A percentile compares a stretch with the other conserved stretches of the same genome.
These are phyloP conservation scores for Leptinotarsa tumamoca DNA, from an alignment of 2,888 invertebrate species.

Conservation along the genomic window DNA sequence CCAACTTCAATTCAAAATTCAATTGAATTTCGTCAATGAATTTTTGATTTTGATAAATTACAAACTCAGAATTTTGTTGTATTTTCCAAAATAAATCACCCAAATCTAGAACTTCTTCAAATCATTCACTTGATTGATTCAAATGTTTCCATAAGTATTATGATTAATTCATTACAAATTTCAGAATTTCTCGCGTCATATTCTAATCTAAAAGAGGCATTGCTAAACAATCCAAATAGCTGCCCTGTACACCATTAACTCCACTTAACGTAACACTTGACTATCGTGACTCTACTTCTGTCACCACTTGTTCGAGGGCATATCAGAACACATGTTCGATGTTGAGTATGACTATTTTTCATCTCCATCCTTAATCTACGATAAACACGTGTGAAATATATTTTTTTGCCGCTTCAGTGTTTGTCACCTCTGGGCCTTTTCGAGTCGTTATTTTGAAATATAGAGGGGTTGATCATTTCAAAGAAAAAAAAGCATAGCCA, in stretches of 20 bases:
- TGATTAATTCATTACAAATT: not conserved
- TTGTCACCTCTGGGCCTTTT: conserved; percentile 17
- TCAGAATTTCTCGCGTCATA: not conserved
- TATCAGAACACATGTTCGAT: conserved; percentile 24
- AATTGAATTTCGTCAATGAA: too few species aligned
- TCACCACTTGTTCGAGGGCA: conserved; percentile 20
- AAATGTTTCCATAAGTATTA: not conserved
- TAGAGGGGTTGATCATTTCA: conserved; percentile 14
- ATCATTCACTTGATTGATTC: too few species aligned
- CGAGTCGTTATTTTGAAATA: conserved; percentile 20
- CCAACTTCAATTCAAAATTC: too few species aligned
- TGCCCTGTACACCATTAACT: not conserved
- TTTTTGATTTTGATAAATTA: too few species aligned
- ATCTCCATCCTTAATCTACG: conserved; percentile 26
- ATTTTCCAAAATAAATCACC: too few species aligned
- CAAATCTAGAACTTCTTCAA: too few species aligned
- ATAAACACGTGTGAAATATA: conserved; percentile 34
- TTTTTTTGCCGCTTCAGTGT: conserved; percentile 12
- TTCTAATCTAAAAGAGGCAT: not conserved
- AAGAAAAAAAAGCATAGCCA: not conserved
- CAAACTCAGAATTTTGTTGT: too few species aligned
- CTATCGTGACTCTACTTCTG: conserved; percentile 1
- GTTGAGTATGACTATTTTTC: conserved; percentile 22
- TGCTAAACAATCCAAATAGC: not conserved
- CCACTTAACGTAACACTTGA: conserved; percentile 5